phyloP scores from a whole-genome alignment of 1,140 invertebrate species.

The Anoplolepis gracilipes region DNA sequence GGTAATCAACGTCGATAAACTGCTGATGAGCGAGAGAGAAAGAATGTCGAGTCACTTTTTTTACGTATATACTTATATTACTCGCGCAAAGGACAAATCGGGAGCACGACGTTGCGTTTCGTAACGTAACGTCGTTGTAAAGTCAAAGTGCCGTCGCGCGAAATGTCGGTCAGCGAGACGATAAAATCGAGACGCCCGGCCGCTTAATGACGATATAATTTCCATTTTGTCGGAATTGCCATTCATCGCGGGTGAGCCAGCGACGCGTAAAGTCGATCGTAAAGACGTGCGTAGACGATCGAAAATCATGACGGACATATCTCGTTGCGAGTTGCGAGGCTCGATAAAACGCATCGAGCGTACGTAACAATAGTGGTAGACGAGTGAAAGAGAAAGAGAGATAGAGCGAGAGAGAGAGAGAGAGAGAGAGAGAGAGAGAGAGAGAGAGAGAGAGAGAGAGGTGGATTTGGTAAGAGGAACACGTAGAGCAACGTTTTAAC shows the following conservation, averaged over 20 bases:
- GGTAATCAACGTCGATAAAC: conserved; percentile 73
- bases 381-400: neutral
- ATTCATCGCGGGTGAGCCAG: conserved; percentile 70
- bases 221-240: conserved; percentile 62
- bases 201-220: conserved; percentile 64
- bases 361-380: conserved; percentile 57
- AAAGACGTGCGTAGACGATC: conserved; percentile 61
- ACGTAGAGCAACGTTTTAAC: conserved; percentile 75
- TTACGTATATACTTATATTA: no score
- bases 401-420: neutral
- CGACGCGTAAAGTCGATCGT: conserved; percentile 62
- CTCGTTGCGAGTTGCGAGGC: conserved; percentile 43
- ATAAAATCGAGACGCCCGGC: conserved; percentile 56
- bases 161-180: conserved; percentile 37
- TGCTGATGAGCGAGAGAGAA: conserved; percentile 14
- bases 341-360: conserved; percentile 64
- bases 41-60: conserved; percentile 32
- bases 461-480: conserved; percentile 29
- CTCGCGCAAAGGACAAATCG: conserved; percentile 20
- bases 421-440: neutral
- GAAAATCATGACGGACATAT: conserved; percentile 65
- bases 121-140: conserved; percentile 12
- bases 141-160: conserved; percentile 18
- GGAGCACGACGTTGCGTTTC: conserved; percentile 12
- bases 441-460: neutral